Conservation (phyloP, 2,888 invertebrate genomes). For the Caenorhabditis japonica region DNA sequence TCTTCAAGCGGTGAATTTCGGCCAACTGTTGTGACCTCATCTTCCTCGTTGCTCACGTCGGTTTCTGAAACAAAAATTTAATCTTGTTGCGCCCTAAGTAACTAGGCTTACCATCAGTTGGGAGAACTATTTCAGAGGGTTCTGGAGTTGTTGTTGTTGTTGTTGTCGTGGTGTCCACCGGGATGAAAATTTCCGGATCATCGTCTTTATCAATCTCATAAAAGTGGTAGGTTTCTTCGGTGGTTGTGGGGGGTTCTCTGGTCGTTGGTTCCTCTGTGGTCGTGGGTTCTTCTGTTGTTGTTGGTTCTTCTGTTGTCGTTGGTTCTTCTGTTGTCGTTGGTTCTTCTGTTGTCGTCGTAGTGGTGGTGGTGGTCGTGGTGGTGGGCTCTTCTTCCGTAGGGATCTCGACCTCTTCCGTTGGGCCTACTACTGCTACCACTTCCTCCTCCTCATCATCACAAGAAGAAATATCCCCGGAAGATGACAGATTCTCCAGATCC, state of each 20-base stretch:
- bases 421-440: too few species aligned
- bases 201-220: slow-evolving; percentile 49
- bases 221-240: slow-evolving; percentile 42
- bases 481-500: slow-evolving; percentile 33
- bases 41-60: slow-evolving; percentile 40
- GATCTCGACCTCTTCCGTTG: slow-evolving; percentile 13
- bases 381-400: slow-evolving; percentile 10
- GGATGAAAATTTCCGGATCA: slow-evolving; percentile 40
- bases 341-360: slow-evolving; percentile 6
- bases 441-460: slow-evolving; percentile 46
- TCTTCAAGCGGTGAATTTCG: slow-evolving; percentile 6
- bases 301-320: slow-evolving; percentile 15
- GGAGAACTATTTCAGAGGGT: slow-evolving; percentile 6
- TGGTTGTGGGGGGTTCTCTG: slow-evolving; percentile 11
- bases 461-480: slow-evolving; percentile 46
- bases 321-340: slow-evolving; percentile 8
- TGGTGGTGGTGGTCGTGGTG: slow-evolving; percentile 8
- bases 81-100: slow-evolving; percentile 1
- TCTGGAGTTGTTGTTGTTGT: slow-evolving; percentile 4
- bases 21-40: slow-evolving; percentile 9
- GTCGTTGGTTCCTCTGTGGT: slow-evolving; percentile 16
- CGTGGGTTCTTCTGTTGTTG: slow-evolving; percentile 19
- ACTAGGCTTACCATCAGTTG: slow-evolving; percentile 38
- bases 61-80: too few species aligned
- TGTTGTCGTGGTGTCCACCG: slow-evolving; percentile 33